These are phyloP conservation scores for Sipha maydis DNA, from an alignment of 2,888 invertebrate genomes.

Conservation along the genomic window DNA sequence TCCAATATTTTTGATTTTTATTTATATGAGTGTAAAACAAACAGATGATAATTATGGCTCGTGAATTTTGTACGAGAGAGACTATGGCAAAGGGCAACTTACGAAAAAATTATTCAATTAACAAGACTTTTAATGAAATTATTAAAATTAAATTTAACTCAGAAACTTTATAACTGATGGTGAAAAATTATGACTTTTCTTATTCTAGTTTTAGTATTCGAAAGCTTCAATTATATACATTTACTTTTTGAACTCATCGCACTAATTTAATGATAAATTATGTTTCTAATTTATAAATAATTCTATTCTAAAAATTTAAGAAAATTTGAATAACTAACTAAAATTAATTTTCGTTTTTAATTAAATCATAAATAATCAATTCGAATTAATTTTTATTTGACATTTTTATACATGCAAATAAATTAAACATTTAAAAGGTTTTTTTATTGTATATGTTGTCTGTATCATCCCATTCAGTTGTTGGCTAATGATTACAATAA, in stretches of 20 bases:
- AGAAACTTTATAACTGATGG: neutral
- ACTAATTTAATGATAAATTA: neutral
- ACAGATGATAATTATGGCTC: too few species aligned
- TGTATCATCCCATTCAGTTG: too few species aligned
- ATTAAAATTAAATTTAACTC: neutral
- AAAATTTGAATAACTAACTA: neutral
- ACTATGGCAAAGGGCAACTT: neutral
- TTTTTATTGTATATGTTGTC: neutral
- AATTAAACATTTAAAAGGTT: neutral
- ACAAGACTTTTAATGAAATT: neutral
- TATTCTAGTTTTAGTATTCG: neutral
- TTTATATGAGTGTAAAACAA: too few species aligned
- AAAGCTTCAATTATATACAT: neutral
- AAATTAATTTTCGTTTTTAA: neutral
- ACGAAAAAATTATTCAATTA: neutral
- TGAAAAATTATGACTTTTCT: neutral
- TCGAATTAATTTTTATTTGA: neutral
- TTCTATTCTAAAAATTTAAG: neutral
- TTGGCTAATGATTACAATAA: too few species aligned
- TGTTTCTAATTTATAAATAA: neutral
- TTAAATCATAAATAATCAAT: neutral
- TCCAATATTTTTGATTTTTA: too few species aligned
- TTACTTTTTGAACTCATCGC: neutral
- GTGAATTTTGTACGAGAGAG: neutral
- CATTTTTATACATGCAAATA: neutral